These are phyloP conservation scores for Microtus montanus DNA, from an alignment of 2,113 vertebrate species.

Conservation along the genomic window DNA sequence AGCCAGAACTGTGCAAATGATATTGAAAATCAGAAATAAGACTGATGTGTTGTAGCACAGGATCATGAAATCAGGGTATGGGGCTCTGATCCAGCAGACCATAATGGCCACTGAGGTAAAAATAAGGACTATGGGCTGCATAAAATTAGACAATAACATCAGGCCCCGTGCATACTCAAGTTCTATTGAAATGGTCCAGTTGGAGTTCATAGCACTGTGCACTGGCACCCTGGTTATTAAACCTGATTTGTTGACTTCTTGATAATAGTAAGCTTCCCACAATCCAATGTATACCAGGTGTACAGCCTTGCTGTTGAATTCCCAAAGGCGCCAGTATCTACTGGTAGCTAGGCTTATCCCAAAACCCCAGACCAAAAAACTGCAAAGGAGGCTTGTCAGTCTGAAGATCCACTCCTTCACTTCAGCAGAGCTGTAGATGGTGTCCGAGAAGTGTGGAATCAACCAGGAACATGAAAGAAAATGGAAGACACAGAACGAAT, in stretches of 20 bases:
- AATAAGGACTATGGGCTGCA: not conserved
- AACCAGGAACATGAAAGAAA: too few relatives aligned
- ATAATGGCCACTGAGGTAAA: not conserved
- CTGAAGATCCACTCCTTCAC: too few relatives aligned
- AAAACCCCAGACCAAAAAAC: too few relatives aligned
- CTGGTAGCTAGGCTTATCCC: slow-evolving; percentile 42
- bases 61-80: not conserved
- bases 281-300: slow-evolving; percentile 61
- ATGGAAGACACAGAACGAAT: too few relatives aligned
- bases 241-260: not conserved
- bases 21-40: not conserved
- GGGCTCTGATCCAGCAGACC: not conserved
- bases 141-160: not conserved
- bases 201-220: not conserved
- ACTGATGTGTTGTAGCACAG: not conserved
- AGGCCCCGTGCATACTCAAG: not conserved
- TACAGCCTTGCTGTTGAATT: slow-evolving; percentile 74
- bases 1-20: not conserved
- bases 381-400: too few relatives aligned
- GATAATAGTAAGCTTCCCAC: not conserved
- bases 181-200: not conserved
- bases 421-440: too few relatives aligned
- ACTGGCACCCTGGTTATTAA: not conserved
- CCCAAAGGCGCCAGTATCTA: slow-evolving; percentile 88
- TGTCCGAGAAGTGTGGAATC: too few relatives aligned